These are phyloP conservation scores for Gymnobelideus leadbeateri DNA, from an alignment of 2,113 vertebrate species.

Conservation along the genomic window DNA sequence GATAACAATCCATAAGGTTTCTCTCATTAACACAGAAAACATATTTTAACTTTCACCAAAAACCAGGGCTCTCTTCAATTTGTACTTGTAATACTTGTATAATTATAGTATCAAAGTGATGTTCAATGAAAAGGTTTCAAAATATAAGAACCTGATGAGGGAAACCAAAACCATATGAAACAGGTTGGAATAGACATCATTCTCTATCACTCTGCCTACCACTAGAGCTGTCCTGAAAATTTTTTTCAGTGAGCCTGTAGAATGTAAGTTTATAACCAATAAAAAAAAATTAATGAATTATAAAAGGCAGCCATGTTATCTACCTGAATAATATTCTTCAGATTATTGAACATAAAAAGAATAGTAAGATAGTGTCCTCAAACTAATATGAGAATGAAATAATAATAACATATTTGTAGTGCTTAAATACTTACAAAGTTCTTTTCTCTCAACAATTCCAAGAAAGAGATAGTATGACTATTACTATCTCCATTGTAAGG, in stretches of 20 bases:
- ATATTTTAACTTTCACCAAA: background rate
- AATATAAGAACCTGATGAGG: background rate
- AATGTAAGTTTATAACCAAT: background rate
- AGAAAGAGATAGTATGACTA: background rate
- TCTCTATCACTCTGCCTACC: background rate
- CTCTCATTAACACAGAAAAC: background rate
- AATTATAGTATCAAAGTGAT: background rate
- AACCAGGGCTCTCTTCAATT: background rate
- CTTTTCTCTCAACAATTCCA: background rate
- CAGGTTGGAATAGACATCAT: background rate
- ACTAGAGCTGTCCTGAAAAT: background rate
- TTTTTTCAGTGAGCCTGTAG: background rate
- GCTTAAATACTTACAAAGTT: background rate
- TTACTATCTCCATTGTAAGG: background rate
- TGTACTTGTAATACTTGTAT: constrained; percentile 26
- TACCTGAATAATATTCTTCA: background rate
- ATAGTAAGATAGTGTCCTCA: background rate
- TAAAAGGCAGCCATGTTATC: background rate
- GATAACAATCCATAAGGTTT: background rate
- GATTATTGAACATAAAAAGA: background rate
- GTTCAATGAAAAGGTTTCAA: background rate
- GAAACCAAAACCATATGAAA: background rate
- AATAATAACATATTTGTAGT: background rate
- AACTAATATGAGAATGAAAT: background rate
- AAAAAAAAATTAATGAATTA: background rate